Base-by-base conservation (phyloP, 2,888 invertebrate species). In the Smittia sp. region DNA sequence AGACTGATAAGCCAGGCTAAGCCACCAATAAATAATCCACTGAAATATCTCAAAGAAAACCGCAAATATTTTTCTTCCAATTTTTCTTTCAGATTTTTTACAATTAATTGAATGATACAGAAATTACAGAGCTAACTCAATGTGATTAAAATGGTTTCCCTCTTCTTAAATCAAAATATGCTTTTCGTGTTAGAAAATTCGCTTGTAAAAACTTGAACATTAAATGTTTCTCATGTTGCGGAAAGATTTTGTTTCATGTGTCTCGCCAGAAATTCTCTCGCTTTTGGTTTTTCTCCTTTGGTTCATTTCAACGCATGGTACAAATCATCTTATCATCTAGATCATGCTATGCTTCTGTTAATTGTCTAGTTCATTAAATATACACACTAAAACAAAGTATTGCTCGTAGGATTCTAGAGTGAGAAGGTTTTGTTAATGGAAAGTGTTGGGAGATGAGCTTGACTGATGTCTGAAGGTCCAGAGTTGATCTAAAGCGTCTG, bases 271-370 rank as follows among this genome's bases (percentile, higher is more conserved):
- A 58, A 58, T 22, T 58, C 22, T 20, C 22, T 54, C n/a, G 46
- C 15, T 46, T 67, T 67, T 67, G 67, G 67, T 67, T 67, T 67
- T 27, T 65, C 65, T 67, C 38, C 67, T 67, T 67, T 67, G 67
- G 67, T 67, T 20, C 67, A 67, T 24, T 39, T 67, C 15, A 27
- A 22, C 41, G 18, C 20, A 9, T 67, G 67, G 38, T 38, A 39
- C 58, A 58, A 46, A 46, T 46, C 32, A 32, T 6, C 46, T 46
- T 46, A 46, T 46, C 46, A n/a, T 6, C 46, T 46, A 46, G n/a
- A 46, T 46, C 46, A 46, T 46, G 46, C 46, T 46, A 46, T 15
- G 46, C 46, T 46, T 13, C n/a, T 46, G n/a, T 46, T 46, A 46
- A 46, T 46, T 15, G 2, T 46, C 46, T 46, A 46, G 11, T 32